Percentiles rank a stretch among this genome's conserved stretches.
These are phyloP conservation scores for Plagiodera versicolora DNA, from an alignment of 2,888 invertebrate species.

Conservation along the genomic window DNA sequence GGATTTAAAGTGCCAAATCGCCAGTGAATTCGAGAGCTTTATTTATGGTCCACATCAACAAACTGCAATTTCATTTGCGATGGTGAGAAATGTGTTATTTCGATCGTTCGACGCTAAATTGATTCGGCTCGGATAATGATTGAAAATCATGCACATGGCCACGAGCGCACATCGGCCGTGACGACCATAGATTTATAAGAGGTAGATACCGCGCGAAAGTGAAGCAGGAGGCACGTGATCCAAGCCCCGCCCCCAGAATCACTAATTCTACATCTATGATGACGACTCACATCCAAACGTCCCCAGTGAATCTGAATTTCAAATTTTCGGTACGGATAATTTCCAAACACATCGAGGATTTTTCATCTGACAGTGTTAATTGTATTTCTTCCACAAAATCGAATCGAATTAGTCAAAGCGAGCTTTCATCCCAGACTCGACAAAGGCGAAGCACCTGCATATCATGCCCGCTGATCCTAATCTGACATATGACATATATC, in stretches of 20 bases:
- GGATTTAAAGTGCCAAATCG: constrained; percentile 34
- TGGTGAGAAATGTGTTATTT: constrained; percentile 7
- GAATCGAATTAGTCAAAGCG: constrained; percentile 19
- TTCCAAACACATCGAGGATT: neutral
- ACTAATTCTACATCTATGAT: too few relatives aligned
- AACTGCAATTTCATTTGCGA: constrained; percentile 21
- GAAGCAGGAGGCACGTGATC: too few relatives aligned
- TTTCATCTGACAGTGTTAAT: neutral
- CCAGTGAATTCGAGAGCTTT: constrained; percentile 28
- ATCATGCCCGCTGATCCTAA: constrained; percentile 31
- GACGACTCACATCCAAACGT: neutral
- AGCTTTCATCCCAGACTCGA: constrained; percentile 13
- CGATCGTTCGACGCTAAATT: neutral
- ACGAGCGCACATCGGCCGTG: too few relatives aligned
- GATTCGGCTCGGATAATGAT: neutral
- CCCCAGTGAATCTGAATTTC: neutral
- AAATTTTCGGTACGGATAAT: neutral
- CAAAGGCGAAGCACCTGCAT: constrained; percentile 34
- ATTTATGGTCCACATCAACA: constrained; percentile 25
- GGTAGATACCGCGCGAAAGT: too few relatives aligned
- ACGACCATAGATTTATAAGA: too few relatives aligned
- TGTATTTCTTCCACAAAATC: constrained; percentile 25
- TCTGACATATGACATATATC: constrained; percentile 38
- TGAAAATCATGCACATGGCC: constrained; percentile 1
- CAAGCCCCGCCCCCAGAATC: too few relatives aligned